Evolutionary conservation across 2,113 vertebrate genomes (phyloP).

Genomic region (Forbesichthys papilliferus): DNA sequence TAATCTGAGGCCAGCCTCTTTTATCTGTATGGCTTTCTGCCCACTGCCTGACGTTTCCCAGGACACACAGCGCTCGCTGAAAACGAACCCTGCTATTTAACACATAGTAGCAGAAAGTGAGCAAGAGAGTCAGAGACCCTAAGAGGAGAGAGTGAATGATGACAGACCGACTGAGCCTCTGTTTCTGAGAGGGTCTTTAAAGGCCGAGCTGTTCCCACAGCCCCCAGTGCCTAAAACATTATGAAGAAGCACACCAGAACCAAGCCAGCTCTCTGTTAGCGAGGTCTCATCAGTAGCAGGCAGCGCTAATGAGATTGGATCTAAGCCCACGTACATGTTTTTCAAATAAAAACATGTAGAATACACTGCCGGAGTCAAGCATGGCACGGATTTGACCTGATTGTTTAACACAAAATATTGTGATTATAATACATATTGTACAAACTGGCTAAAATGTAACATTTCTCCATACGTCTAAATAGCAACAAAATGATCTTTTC

Average conservation of each 20-base stretch:
- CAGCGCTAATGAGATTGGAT: constrained; percentile 5
- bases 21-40: constrained; percentile 50
- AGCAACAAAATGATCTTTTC: no score
- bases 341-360: no score
- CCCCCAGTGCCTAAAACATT: constrained; percentile 31
- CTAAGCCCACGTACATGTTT: not conserved
- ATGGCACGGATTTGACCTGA: no score
- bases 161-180: constrained; percentile 57
- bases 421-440: no score
- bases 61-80: constrained; percentile 52
- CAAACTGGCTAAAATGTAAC: no score
- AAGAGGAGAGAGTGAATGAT: constrained; percentile 52
- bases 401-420: no score
- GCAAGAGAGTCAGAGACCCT: constrained; percentile 6
- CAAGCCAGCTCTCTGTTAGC: constrained; percentile 32
- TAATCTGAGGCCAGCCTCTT: constrained; percentile 42
- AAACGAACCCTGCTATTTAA: constrained; percentile 60
- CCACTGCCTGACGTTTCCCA: constrained; percentile 49
- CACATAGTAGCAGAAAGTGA: constrained; percentile 27
- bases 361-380: no score
- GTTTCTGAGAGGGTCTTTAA: constrained; percentile 73
- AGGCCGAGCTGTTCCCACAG: constrained; percentile 60
- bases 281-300: constrained; percentile 11
- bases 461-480: no score
- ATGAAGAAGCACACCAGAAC: constrained; percentile 22